phyloP scores from a whole-genome alignment of 2,113 vertebrate genomes.

The Anas platyrhynchos region DNA sequence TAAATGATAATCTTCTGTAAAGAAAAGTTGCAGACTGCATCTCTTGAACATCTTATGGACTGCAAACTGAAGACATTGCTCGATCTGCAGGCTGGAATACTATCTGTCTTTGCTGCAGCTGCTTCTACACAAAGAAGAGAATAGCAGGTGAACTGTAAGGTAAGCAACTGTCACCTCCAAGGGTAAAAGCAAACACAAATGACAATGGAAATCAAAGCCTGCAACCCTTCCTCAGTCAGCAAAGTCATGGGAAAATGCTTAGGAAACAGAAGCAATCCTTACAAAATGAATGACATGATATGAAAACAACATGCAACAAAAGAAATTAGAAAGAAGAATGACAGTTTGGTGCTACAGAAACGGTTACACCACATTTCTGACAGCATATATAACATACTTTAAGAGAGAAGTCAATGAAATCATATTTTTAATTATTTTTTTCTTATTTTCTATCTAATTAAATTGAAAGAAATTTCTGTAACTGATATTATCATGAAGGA shows the following conservation, averaged over 20 bases:
- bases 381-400: not conserved
- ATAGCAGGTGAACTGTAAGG: not conserved
- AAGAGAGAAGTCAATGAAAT: not conserved
- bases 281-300: not conserved
- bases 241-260: not conserved
- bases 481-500: not conserved
- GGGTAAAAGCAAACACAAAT: not conserved
- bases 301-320: not conserved
- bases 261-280: not conserved
- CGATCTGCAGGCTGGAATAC: not conserved
- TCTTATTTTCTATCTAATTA: not conserved
- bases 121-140: not conserved
- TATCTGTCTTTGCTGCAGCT: not conserved
- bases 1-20: not conserved
- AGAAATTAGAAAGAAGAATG: not conserved
- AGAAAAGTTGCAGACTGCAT: not conserved
- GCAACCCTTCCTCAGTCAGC: not conserved
- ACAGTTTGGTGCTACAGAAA: not conserved
- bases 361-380: not conserved
- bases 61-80: not conserved
- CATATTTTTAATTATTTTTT: not conserved
- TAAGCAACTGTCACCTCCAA: not conserved
- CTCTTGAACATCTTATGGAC: not conserved
- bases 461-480: not conserved
- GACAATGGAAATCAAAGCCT: not conserved